Evolutionary conservation across 2,113 vertebrate genomes (phyloP), one percentile per base, ranked within the genome.

Genomic region (Chaetodon trifascialis): DNA sequence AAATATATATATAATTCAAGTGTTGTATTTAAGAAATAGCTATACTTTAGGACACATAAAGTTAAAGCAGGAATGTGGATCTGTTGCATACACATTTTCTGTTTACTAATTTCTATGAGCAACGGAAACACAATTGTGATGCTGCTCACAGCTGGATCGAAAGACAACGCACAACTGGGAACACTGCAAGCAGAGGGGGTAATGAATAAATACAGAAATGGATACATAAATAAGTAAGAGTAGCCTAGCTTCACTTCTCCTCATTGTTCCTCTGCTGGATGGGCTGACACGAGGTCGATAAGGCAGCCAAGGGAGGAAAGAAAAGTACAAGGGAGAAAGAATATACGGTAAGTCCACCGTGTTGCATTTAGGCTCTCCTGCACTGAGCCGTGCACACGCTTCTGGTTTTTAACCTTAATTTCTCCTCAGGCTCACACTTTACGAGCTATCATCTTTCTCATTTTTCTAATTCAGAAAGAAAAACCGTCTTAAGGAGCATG

Each of bases 141-240:
- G 89, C 88, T 34, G 80, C 85, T 89, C 92, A 92, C 88, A 88
- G 72, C 56, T 59, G 65, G 80, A 91, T 78, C n/a, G 56, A 90
- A 90, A 86, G 71, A 58, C 80, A 84, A 80, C 66, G 60, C 51
- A 21, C 80, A 87, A 87, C 73, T 63, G 78, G 83, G 85, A 88
- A 67, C 64, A 76, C 75, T 64, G 76, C 83, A 36, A 92, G 90
- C 73, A 80, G 71, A 85, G 71, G 68, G 66, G 62, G 66, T 86
- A 88, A 92, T 90, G 86, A 92, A 94, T 93, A 94, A 92, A 94
- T 93, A 93, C 83, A 89, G 87, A 92, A 94, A 94, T 79, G 89
- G 91, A 91, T 85, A 91, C 85, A 94, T 94, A 90, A 94, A 95
- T 94, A 93, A 93, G 80, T 92, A 86, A 91, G 83, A 79, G 83